Base-by-base conservation (phyloP, 1,140 invertebrate genomes). In the Eriosoma lanigerum region DNA sequence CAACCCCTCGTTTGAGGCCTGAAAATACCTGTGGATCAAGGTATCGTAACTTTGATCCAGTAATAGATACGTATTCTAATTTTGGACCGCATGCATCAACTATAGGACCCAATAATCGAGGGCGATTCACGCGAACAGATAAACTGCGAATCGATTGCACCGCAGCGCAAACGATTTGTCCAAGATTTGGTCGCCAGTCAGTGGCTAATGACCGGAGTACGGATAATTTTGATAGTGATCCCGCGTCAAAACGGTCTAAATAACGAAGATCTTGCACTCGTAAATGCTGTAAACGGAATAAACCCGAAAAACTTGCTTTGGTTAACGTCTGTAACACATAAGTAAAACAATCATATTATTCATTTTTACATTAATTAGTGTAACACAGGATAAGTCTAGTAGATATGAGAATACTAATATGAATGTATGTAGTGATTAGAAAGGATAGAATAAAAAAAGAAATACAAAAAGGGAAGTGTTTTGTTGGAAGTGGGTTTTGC, bases 61-160 rank as follows among this genome's bases (percentile, higher is more conserved):
- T 92, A 73, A 96, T 92, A 83, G 93, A 92, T 32, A 96, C 85
- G 82, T 93, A 90, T 78, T 91, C 89, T 19, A 96, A 87, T 84
- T 94, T 94, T 9, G 91, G 90, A 19, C 90, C 90, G 66, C 92
- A 92, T 1, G 82, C 73, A 10, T 82, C 82, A 4, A 81, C 48
- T 26, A 84, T 72, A 38, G 84, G 84, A 44, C 84, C 84, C 0
- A 92, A 81, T 90, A 89, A 19, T 90, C 90, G 75, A 94, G 88
- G 13, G 83, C 95, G 93, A 66, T 90, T 89, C 83, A 94, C 89
- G 83, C 93, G 89, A 60, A 93, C 89, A 52, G 90, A 88, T 24
- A 93, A 86, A 70, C 89, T 90, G 76, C 90, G 89, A 38, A 94
- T 83, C 0, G 85, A 84, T 5, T 85, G 89, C 81, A 90, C 84